These are phyloP conservation scores for Dunckerocampus dactyliophorus DNA, from an alignment of 2,113 vertebrate species.

Conservation along the genomic window DNA sequence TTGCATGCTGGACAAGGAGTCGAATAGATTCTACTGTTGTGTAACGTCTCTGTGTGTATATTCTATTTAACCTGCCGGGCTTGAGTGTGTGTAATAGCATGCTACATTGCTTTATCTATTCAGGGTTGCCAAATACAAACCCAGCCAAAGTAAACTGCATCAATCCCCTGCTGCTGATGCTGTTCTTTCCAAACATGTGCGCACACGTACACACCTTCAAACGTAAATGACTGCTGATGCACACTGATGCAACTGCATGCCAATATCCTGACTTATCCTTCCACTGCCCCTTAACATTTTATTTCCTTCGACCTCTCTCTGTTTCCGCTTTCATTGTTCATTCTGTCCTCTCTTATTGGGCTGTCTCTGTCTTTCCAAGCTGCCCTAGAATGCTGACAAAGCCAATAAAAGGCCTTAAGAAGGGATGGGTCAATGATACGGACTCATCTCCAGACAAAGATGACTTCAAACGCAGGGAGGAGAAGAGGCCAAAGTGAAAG, in stretches of 20 bases:
- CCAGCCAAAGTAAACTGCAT: constrained; percentile 24
- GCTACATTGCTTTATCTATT: constrained; percentile 52
- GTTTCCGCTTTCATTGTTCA: constrained; percentile 29
- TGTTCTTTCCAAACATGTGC: constrained; percentile 30
- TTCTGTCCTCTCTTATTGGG: constrained; percentile 5
- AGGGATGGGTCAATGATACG: constrained; percentile 38
- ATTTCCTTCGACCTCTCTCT: constrained; percentile 1
- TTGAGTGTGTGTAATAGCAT: constrained; percentile 35
- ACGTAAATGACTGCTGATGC: constrained; percentile 47
- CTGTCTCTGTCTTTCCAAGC: constrained; percentile 7
- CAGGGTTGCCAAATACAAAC: constrained; percentile 38
- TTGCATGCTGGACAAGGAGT: constrained; percentile 13
- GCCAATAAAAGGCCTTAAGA: constrained; percentile 39
- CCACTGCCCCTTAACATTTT: constrained; percentile 24
- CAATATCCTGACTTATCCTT: constrained; percentile 41
- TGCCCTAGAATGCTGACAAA: constrained; percentile 37
- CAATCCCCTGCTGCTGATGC: constrained; percentile 42
- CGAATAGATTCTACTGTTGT: constrained; percentile 28
- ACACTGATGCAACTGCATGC: constrained; percentile 59
- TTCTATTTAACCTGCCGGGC: constrained; percentile 45
- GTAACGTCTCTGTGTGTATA: constrained; percentile 20
- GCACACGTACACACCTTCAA: constrained; percentile 5
- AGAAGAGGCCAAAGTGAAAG: constrained; percentile 31
- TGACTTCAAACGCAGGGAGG: constrained; percentile 32
- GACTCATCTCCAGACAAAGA: constrained; percentile 45